Percentiles rank a stretch among this genome's conserved stretches.
These are phyloP conservation scores for Elaeidobius kamerunicus DNA, from an alignment of 2,888 invertebrate species.

Conservation along the genomic window DNA sequence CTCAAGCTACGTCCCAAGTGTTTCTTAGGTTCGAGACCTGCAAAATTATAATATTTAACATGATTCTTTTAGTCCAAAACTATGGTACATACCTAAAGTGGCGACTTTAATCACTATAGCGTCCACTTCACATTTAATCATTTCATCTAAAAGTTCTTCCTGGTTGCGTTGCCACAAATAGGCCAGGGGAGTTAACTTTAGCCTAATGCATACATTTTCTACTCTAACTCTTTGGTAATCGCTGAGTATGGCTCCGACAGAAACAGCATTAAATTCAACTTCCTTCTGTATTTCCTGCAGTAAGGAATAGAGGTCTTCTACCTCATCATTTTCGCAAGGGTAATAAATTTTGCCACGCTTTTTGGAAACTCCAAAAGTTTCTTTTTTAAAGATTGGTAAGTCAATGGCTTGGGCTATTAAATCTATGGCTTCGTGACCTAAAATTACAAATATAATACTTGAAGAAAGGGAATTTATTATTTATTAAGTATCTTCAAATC, in stretches of 20 bases:
- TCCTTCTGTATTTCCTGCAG: conserved; percentile 71
- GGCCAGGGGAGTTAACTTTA: conserved; percentile 84
- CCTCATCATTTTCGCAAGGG: conserved; percentile 85
- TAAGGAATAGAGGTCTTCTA: conserved; percentile 91
- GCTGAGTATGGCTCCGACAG: conserved; percentile 96
- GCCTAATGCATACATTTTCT: conserved; percentile 92
- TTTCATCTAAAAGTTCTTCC: conserved; percentile 89
- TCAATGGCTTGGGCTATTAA: conserved; percentile 92
- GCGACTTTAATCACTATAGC: conserved; percentile 98
- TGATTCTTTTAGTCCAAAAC: too few species aligned
- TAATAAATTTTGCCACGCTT: conserved; percentile 75
- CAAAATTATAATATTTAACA: too few species aligned
- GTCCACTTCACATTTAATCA: conserved; percentile 90
- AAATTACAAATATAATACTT: too few species aligned
- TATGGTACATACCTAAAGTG: too few species aligned
- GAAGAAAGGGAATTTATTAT: too few species aligned
- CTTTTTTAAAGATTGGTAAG: conserved; percentile 82
- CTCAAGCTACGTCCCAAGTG: conserved; percentile 85
- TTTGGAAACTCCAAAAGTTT: conserved; percentile 81
- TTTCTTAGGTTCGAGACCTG: conserved; percentile 77
- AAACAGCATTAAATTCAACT: conserved; percentile 76
- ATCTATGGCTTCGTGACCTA: conserved; percentile 84
- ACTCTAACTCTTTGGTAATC: conserved; percentile 98
- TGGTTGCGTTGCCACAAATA: conserved; percentile 98
- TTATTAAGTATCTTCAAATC: too few species aligned